A percentile compares a stretch with the other conserved stretches of the same genome.
Evolutionary conservation across 2,888 invertebrate species (phyloP).

Genomic region (Omphaloscelis lunosa): DNA sequence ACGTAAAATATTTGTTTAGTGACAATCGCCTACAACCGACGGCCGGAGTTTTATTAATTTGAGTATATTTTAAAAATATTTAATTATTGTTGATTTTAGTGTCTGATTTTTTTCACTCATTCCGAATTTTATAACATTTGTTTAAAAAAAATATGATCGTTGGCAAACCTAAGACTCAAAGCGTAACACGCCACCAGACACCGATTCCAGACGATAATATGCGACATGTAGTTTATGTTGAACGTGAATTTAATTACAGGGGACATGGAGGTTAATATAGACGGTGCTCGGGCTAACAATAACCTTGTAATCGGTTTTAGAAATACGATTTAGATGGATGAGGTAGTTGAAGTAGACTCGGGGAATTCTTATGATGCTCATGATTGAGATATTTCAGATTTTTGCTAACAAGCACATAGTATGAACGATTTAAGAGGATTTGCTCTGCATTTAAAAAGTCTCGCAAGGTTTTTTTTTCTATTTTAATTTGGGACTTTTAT

Average conservation of each 20-base stretch:
- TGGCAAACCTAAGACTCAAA: conserved; percentile 2
- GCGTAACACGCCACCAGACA: background rate
- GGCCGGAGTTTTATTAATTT: no score
- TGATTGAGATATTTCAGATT: no score
- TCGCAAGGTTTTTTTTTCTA: background rate
- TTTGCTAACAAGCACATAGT: background rate
- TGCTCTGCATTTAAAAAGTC: background rate
- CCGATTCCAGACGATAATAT: conserved; percentile 28
- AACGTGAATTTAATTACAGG: conserved; percentile 70
- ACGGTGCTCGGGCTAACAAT: conserved; percentile 25
- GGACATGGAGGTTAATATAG: conserved; percentile 60
- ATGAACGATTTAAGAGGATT: background rate
- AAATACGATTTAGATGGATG: conserved; percentile 18
- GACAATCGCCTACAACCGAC: no score
- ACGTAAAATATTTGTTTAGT: no score
- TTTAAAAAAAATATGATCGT: background rate
- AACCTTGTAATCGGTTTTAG: conserved; percentile 24
- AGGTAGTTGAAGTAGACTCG: conserved; percentile 11
- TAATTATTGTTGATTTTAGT: no score
- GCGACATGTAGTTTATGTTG: conserved; percentile 37
- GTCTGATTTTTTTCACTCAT: no score
- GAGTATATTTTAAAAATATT: no score
- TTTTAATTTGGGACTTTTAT: no score
- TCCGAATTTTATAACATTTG: no score
- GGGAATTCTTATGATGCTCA: no score